Evolutionary conservation across 2,888 invertebrate genomes (phyloP), one percentile per base, ranked within the genome.

Genomic region (Nudaria mundana): DNA sequence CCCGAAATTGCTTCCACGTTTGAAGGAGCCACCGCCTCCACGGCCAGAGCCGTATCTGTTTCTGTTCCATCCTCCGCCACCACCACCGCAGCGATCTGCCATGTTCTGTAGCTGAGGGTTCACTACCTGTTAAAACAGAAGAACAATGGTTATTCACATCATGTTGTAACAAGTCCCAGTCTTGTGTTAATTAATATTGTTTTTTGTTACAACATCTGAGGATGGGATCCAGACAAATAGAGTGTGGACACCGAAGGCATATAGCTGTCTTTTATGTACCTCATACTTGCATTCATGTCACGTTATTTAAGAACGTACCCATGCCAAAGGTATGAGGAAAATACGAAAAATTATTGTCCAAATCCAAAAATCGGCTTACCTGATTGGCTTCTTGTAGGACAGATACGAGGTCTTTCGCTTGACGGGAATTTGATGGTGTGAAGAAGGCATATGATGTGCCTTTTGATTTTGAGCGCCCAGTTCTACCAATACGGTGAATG

Each of bases 381-480:
- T 97, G 97, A 61, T 97, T 97, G 44, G 97, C 97, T 90, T 98
- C 97, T 71, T 92, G 91, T 35, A 98, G 91, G 16, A 97, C 97
- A 58, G 95, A 94, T 22, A 98, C 93, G 43, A 98, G 91, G 75
- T 97, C 97, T 83, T 92, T 94, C 8, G 97, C 97, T 83, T 97
- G 97, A 61, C 95, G 93, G 49, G 93, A 92, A 77, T 98, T 97
- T 59, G 93, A 93, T 28, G 94, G 94, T 30, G 97, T 97, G 87
- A 98, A 97, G 90, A 98, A 97, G 41, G 98, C 97, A 80, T 97
- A 98, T 28, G 98, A 97, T 47, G 97, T 97, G 58, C 97, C 97
- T 61, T 94, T 95, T 60, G 94, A 92, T 76, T 95, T 93, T 28
- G 94, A 94, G 36, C 98, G 92, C 36, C 97, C 98, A 26, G 98